Conservation (phyloP, 2,888 invertebrate genomes). For the Pyrrhosoma nymphula region DNA sequence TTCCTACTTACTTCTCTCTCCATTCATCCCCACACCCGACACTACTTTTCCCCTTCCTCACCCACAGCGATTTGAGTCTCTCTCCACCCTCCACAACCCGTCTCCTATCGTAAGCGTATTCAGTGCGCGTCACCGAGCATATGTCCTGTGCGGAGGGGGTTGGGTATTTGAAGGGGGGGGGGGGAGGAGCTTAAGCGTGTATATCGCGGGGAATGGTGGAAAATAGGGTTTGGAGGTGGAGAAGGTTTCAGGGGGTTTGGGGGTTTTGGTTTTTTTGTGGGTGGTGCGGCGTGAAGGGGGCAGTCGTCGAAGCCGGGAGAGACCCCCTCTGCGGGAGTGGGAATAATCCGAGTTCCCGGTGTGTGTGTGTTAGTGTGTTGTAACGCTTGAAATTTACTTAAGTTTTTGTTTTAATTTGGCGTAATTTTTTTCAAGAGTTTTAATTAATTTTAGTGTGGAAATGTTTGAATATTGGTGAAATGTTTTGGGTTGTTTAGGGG, state of each 20-base stretch:
- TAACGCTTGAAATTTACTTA: too few relatives aligned
- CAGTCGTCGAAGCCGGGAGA: background rate
- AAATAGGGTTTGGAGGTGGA: background rate
- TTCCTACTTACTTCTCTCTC: background rate
- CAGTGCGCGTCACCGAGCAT: constrained; percentile 59
- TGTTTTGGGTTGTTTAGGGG: too few relatives aligned
- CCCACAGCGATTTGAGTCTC: background rate
- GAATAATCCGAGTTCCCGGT: too few relatives aligned
- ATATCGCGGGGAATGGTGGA: background rate
- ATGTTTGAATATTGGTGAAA: too few relatives aligned
- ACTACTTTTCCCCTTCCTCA: background rate
- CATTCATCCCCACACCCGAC: background rate
- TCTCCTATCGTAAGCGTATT: constrained; percentile 55
- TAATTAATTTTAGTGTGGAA: too few relatives aligned
- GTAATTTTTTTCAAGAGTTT: too few relatives aligned
- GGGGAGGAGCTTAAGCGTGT: constrained; percentile 15
- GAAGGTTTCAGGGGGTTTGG: background rate
- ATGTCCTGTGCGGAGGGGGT: constrained; percentile 42
- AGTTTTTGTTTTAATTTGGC: too few relatives aligned
- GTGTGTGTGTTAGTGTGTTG: too few relatives aligned
- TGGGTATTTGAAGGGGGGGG: background rate
- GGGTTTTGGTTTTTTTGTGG: background rate
- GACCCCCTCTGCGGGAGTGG: too few relatives aligned
- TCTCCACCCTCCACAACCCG: background rate
- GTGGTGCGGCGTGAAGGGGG: background rate